Evolutionary conservation across 1,140 invertebrate genomes (phyloP), one percentile per base, ranked within the genome.

Genomic region (Brachionus angularis): DNA sequence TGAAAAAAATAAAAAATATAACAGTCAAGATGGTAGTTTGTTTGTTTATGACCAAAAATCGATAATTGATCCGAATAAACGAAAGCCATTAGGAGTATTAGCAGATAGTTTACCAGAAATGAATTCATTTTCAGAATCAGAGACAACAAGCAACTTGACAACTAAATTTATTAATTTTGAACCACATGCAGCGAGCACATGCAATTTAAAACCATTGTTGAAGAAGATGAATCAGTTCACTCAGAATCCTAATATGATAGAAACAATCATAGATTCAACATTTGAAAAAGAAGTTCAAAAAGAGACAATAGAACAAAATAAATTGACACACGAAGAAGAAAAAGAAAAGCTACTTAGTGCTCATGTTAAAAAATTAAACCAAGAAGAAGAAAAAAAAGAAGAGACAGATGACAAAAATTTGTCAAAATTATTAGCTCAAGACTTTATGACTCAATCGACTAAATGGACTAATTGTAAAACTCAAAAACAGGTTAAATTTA

Each of bases 401-500:
- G n/a, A n/a, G n/a, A 39, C 33, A n/a, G 53, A 58, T 12, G 53
- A 58, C 8, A 58, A 58, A 25, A 58, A 23, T 21, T 14, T 58
- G 8, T 58, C 53, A 25, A 58, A 58, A 29, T 18, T 58, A 39
- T 23, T 58, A 10, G 53, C 33, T 12, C 34, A 58, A 39, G 53
- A 58, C 25, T 58, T 58, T 10, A 23, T 39, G 8, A 58, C 53
- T 23, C 53, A 58, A 23, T 39, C 53, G 25, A 42, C 16, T 14
- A 58, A 58, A 58, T 58, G 53, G 53, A 39, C 53, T 1, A 23
- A 58, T 27, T 14, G 10, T 8, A 58, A 58, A 58, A 58, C 53
- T 25, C 53, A 58, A 23, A 58, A 58, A 58, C 53, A 58, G 25
- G 36, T 58, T 23, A 36, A 39, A 58, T 58, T 58, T 39, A 36